Conservation (phyloP, 2,888 invertebrate genomes). For the Yponomeuta plumbellus region DNA sequence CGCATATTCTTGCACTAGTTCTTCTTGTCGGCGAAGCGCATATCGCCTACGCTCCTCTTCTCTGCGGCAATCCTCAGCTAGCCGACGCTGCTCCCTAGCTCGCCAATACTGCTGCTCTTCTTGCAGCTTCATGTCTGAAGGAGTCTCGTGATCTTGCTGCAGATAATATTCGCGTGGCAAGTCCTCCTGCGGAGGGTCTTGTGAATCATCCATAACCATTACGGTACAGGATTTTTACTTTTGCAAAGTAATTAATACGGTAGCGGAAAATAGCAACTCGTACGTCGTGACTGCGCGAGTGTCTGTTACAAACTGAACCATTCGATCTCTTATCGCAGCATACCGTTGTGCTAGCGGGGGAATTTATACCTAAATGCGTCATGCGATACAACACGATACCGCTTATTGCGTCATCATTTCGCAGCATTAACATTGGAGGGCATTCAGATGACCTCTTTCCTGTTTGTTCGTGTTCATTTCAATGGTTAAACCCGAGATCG, state of each 20-base stretch:
- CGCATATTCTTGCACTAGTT: conserved; percentile 17
- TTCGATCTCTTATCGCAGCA: no score
- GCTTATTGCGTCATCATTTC: no score
- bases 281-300: conserved; percentile 15
- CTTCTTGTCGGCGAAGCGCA: conserved; percentile 20
- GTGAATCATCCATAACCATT: conserved; percentile 17
- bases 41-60: conserved; percentile 18
- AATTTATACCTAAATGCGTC: no score
- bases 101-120: not conserved
- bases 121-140: conserved; percentile 10
- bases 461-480: no score
- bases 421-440: no score
- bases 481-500: no score
- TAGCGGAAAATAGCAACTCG: conserved; percentile 16
- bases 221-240: no score
- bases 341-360: no score
- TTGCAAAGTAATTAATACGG: no score
- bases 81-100: conserved; percentile 2
- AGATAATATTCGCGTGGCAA: conserved; percentile 7
- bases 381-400: no score
- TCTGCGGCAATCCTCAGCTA: conserved; percentile 12
- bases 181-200: conserved; percentile 16
- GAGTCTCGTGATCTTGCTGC: conserved; percentile 13
- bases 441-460: no score
- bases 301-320: conserved; percentile 10